phyloP scores from a whole-genome alignment of 2,888 invertebrate genomes.

The Drosophila conformis region DNA sequence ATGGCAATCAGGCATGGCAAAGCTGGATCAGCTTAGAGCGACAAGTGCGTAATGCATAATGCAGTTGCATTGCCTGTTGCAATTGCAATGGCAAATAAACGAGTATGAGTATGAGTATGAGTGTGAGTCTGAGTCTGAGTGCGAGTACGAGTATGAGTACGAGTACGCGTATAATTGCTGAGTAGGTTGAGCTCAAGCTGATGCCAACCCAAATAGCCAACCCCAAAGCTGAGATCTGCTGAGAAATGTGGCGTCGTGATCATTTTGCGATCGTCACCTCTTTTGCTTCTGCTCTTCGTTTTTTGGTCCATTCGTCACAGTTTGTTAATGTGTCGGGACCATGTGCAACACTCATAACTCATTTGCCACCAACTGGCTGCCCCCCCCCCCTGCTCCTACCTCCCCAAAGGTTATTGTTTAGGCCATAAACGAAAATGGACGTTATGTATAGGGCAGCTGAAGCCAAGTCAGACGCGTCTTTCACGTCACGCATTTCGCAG shows the following conservation, averaged over 20 bases:
- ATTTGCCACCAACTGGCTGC: constrained; percentile 71
- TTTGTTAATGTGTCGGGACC: constrained; percentile 76
- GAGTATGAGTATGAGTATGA: constrained; percentile 28
- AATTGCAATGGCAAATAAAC: constrained; percentile 35
- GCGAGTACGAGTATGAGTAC: neutral
- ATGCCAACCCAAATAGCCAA: constrained; percentile 65
- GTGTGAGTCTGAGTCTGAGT: constrained; percentile 14
- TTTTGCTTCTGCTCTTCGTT: constrained; percentile 27
- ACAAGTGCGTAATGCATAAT: constrained; percentile 77
- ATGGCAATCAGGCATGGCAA: constrained; percentile 79
- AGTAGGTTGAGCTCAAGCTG: constrained; percentile 42
- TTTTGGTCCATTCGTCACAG: constrained; percentile 65
- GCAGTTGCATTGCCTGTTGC: constrained; percentile 5
- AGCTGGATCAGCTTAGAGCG: constrained; percentile 81
- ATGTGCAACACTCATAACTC: constrained; percentile 76
- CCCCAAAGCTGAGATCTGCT: constrained; percentile 6
- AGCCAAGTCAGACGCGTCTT: constrained; percentile 43
- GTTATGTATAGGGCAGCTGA: neutral
- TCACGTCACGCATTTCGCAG: constrained; percentile 67
- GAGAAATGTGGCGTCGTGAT: constrained; percentile 51
- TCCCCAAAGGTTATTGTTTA: constrained; percentile 71
- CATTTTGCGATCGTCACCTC: constrained; percentile 64
- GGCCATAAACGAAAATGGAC: constrained; percentile 61
- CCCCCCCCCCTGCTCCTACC: constrained; percentile 33
- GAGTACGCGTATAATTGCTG: constrained; percentile 41